Evolutionary conservation across 2,888 invertebrate species (phyloP).

Genomic region (Iselma pallidipennis): DNA sequence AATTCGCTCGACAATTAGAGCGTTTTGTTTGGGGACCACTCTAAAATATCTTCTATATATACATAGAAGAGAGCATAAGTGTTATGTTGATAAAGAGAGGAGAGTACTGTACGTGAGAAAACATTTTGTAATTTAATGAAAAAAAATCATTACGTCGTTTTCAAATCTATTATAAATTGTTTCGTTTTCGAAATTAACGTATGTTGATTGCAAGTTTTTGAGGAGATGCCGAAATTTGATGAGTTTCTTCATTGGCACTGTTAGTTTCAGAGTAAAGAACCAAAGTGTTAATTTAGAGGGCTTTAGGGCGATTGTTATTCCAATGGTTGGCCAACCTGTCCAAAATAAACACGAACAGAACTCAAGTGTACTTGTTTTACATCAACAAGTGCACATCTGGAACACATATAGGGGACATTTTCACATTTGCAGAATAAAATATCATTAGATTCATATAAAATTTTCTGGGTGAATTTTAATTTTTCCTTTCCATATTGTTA

Average conservation of each 20-base stretch:
- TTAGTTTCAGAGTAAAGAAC: slow-evolving; percentile 1
- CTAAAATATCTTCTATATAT: slow-evolving; percentile 33
- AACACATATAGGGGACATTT: too few relatives aligned
- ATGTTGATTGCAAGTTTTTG: too few relatives aligned
- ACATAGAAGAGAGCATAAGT: too few relatives aligned
- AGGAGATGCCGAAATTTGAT: too few relatives aligned
- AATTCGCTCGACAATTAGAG: slow-evolving; percentile 30
- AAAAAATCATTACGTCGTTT: too few relatives aligned
- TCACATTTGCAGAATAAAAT: too few relatives aligned
- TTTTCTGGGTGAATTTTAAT: neutral
- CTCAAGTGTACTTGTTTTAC: slow-evolving; percentile 30
- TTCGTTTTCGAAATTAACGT: too few relatives aligned
- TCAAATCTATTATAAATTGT: too few relatives aligned
- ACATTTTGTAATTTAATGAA: slow-evolving; percentile 20
- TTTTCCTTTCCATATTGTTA: too few relatives aligned
- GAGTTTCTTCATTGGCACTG: neutral
- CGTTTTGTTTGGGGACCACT: slow-evolving; percentile 35
- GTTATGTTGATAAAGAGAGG: too few relatives aligned
- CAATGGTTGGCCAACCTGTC: slow-evolving; percentile 39
- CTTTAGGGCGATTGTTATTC: slow-evolving; percentile 28
- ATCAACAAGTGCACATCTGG: slow-evolving; percentile 40
- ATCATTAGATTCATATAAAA: too few relatives aligned
- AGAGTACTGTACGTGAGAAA: slow-evolving; percentile 38
- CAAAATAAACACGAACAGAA: slow-evolving; percentile 36
- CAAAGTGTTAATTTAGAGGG: slow-evolving; percentile 16